A percentile compares a stretch with the other conserved stretches of the same genome.
Conservation (phyloP, 2,888 invertebrate genomes). For the Drosophila quasianomalipes region DNA sequence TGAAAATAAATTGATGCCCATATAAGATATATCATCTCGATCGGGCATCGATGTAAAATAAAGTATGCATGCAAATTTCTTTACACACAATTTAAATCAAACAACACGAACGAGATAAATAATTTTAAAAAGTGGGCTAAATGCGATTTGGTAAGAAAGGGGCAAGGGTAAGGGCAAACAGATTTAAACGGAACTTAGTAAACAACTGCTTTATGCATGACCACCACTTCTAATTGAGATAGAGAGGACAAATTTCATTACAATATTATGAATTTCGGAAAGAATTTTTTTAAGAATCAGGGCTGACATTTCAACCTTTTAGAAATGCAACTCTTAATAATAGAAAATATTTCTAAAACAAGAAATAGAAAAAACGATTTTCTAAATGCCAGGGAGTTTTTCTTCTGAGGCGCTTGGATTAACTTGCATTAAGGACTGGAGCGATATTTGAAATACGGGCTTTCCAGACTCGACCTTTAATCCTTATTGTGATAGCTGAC, state of each 20-base stretch:
- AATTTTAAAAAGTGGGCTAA: neutral
- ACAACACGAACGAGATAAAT: neutral
- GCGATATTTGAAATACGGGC: neutral
- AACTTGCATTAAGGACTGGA: neutral
- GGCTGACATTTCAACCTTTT: neutral
- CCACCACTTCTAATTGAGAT: neutral
- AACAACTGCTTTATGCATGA: neutral
- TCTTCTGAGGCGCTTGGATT: too few relatives aligned
- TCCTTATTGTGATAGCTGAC: neutral
- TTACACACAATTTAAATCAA: neutral
- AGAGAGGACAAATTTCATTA: neutral
- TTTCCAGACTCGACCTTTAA: neutral
- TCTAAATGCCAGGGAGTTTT: too few relatives aligned
- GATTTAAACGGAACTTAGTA: neutral
- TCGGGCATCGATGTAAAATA: neutral
- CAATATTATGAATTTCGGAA: neutral
- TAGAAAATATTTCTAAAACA: neutral
- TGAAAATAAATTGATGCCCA: neutral
- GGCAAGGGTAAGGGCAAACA: neutral
- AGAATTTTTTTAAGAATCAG: neutral
- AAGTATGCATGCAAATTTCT: neutral
- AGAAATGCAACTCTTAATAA: neutral
- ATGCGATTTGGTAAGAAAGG: too few relatives aligned
- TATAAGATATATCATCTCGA: neutral
- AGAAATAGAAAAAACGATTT: neutral